These are phyloP conservation scores for Eilema sororculum DNA, from an alignment of 2,888 invertebrate species.

Conservation along the genomic window DNA sequence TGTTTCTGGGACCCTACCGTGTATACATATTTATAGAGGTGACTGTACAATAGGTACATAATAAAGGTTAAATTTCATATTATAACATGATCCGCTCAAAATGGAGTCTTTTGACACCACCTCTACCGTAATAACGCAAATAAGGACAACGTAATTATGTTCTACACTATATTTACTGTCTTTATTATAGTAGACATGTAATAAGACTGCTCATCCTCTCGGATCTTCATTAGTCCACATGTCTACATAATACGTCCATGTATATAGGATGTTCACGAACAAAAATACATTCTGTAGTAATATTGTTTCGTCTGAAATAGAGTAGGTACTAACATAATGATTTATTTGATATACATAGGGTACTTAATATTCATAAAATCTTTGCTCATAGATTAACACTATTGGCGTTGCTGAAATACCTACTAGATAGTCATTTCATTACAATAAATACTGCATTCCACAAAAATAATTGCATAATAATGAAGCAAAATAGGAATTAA, in stretches of 20 bases:
- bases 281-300: neutral
- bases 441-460: constrained; percentile 1
- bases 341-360: neutral
- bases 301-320: neutral
- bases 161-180: constrained; percentile 5
- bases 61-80: no score
- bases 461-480: constrained; percentile 4
- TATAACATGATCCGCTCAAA: neutral
- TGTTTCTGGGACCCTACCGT: no score
- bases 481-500: constrained; percentile 1
- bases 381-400: neutral
- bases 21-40: no score
- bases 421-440: constrained; percentile 4
- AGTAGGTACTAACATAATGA: neutral
- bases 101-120: neutral
- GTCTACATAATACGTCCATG: neutral
- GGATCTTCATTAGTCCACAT: constrained; percentile 18
- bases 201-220: constrained; percentile 18
- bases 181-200: constrained; percentile 12
- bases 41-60: no score
- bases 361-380: neutral
- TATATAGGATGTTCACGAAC: constrained; percentile 12
- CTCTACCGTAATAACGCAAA: neutral
- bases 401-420: neutral
- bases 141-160: neutral